Evolutionary conservation across 2,888 invertebrate genomes (phyloP).

Genomic region (Cistogaster globosa): DNA sequence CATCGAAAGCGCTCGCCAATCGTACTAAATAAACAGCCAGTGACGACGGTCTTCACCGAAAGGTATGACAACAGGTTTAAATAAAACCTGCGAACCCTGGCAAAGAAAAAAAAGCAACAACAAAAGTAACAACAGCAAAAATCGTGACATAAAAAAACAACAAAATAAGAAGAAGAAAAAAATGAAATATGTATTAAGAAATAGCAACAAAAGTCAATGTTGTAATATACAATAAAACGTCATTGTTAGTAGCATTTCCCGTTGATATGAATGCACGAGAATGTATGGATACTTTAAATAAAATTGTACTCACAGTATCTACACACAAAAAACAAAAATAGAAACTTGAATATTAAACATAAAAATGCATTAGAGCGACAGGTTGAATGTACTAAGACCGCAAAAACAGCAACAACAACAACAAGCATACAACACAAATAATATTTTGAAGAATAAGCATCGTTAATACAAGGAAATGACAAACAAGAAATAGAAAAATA

Average conservation of each 20-base stretch:
- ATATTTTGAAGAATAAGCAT: slow-evolving; percentile 23
- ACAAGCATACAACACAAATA: not conserved
- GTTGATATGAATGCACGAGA: not conserved
- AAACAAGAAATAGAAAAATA: slow-evolving; percentile 38
- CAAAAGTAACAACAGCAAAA: slow-evolving; percentile 10
- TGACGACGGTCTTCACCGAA: too few species aligned
- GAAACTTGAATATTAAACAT: slow-evolving; percentile 62
- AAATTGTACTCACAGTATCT: slow-evolving; percentile 9
- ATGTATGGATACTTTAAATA: slow-evolving; percentile 35
- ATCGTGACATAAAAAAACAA: not conserved
- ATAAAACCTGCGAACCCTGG: too few species aligned
- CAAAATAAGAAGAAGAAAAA: not conserved
- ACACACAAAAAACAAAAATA: not conserved
- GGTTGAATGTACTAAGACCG: slow-evolving; percentile 69
- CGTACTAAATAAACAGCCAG: too few species aligned
- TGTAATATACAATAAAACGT: slow-evolving; percentile 59
- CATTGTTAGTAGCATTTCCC: slow-evolving; percentile 39
- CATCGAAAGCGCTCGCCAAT: too few species aligned
- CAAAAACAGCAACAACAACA: slow-evolving; percentile 39
- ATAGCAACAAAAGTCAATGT: slow-evolving; percentile 64
- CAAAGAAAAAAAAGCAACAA: not conserved
- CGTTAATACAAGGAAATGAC: slow-evolving; percentile 58
- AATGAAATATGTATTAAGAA: not conserved
- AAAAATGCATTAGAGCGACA: slow-evolving; percentile 69
- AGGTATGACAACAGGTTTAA: too few species aligned